These are phyloP conservation scores for Zeuzera pyrina DNA, from an alignment of 2,888 invertebrate genomes.

Conservation along the genomic window DNA sequence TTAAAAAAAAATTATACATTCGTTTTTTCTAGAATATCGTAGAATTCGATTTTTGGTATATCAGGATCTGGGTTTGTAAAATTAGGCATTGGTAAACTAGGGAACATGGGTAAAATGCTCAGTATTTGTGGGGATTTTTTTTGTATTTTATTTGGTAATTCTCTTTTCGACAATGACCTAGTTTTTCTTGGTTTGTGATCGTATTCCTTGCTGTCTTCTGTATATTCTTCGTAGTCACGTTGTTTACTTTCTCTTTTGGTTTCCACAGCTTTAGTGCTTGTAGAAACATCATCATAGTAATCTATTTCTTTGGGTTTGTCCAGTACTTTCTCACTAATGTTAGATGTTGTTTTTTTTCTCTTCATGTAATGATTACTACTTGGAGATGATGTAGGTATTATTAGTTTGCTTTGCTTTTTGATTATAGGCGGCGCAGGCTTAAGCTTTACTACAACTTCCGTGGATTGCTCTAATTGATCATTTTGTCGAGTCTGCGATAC, in stretches of 20 bases:
- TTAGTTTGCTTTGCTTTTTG: slow-evolving; percentile 21
- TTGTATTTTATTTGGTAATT: slow-evolving; percentile 21
- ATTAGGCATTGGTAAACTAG: slow-evolving; percentile 20
- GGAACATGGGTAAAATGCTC: slow-evolving; percentile 39
- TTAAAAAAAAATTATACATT: too few species aligned
- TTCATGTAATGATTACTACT: slow-evolving; percentile 7
- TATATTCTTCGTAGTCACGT: slow-evolving; percentile 29
- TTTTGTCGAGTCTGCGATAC: too few species aligned
- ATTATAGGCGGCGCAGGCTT: slow-evolving; percentile 12
- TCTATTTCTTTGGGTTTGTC: slow-evolving; percentile 25
- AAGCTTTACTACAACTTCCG: slow-evolving; percentile 9
- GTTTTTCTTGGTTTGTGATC: slow-evolving; percentile 22
- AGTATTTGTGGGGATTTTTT: too few species aligned
- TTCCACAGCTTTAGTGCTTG: slow-evolving; percentile 20
- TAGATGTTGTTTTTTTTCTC: slow-evolving; percentile 19
- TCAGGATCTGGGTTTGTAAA: not conserved
- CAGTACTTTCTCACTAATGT: slow-evolving; percentile 18
- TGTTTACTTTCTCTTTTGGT: slow-evolving; percentile 13
- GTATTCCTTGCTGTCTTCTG: slow-evolving; percentile 29
- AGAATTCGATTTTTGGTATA: too few species aligned
- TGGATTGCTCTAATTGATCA: slow-evolving; percentile 5
- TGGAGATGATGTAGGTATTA: slow-evolving; percentile 8
- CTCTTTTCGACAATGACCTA: slow-evolving; percentile 28
- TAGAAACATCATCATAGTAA: slow-evolving; percentile 36
- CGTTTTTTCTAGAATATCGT: too few species aligned